Conservation (phyloP, 2,113 vertebrate species). For the Xenus cinereus region DNA sequence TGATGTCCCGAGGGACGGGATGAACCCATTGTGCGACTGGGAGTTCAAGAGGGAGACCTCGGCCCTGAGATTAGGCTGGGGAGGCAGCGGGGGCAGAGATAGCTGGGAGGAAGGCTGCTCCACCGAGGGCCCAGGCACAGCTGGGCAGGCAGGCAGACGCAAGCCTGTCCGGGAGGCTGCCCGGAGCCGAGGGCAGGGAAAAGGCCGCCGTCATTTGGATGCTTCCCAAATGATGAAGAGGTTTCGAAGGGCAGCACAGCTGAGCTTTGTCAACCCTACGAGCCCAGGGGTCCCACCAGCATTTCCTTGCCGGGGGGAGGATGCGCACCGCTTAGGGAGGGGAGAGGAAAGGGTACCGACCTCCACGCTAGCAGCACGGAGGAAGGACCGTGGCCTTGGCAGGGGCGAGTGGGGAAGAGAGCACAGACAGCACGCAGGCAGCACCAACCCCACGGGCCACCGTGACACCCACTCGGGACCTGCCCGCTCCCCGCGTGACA, state of each 20-base stretch:
- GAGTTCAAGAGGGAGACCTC: not conserved
- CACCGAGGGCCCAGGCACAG: not conserved
- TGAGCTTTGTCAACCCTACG: not conserved
- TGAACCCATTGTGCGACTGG: not conserved
- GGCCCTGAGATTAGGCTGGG: not conserved
- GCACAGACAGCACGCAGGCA: not conserved
- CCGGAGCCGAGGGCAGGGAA: not conserved
- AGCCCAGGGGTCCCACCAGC: not conserved
- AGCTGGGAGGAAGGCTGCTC: not conserved
- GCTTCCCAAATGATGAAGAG: not conserved
- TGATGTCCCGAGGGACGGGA: not conserved
- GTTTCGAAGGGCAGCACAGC: not conserved
- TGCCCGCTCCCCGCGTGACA: not conserved
- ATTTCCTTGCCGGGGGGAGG: not conserved
- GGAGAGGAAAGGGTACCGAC: not conserved
- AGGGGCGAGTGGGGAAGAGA: accelerated
- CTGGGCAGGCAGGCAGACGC: not conserved
- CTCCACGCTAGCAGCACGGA: not conserved
- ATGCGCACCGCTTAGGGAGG: not conserved
- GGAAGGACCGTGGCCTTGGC: not conserved
- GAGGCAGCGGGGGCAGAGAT: not conserved
- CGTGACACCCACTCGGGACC: not conserved
- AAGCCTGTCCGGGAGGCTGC: not conserved
- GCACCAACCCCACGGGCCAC: not conserved
- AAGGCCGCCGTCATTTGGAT: not conserved